Base-by-base conservation (phyloP, 2,888 invertebrate genomes). In the Meliscaeva auricollis region DNA sequence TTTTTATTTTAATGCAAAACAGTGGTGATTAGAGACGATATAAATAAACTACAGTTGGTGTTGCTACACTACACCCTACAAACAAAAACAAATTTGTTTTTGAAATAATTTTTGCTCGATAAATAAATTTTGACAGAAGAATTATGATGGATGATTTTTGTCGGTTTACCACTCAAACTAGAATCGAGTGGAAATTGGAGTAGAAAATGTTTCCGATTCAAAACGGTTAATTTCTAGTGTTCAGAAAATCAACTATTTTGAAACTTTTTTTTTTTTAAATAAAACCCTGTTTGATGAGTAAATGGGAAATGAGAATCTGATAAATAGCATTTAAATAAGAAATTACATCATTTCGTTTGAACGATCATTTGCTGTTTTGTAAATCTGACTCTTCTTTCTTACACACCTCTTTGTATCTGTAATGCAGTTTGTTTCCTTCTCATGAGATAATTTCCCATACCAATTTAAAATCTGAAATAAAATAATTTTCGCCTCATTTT, bases 31-130 rank as follows among this genome's bases (percentile, higher is more conserved):
- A 48, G 48, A 8, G 32, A 20, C 6, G 58, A 38, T 58, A 35
- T 6, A 58, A 58, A 35, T 58, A 58, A 58, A 38, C 13, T 58
- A 7, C n/a, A 52, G 4, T 54, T 52, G 44, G 3, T 52, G 41
- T 7, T 2, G 26, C 52, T n/a, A n/a, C 26, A 52, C 52, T 8
- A 22, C 13, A 52, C 54, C n/a, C 22, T 13, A 32, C 8, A 54
- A n/a, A 15, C 2, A 52, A 30, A n/a, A 30, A 15, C 1, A 30
- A 30, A 50, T 22, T 52, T 54, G 54, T 54, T 52, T 13, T 52
- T 6, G 5, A 35, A 56, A 11, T 11, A 2, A n/a, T 20, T 20
- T 48, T 20, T 9, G 1, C 26, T 54, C 30, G 3, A 30, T 15
- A 32, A 54, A 54, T 54, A 30, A 9, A 15, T 30, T 54, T 9